phyloP scores from a whole-genome alignment of 2,113 vertebrate genomes.

The Tricholaema leucomelas region DNA sequence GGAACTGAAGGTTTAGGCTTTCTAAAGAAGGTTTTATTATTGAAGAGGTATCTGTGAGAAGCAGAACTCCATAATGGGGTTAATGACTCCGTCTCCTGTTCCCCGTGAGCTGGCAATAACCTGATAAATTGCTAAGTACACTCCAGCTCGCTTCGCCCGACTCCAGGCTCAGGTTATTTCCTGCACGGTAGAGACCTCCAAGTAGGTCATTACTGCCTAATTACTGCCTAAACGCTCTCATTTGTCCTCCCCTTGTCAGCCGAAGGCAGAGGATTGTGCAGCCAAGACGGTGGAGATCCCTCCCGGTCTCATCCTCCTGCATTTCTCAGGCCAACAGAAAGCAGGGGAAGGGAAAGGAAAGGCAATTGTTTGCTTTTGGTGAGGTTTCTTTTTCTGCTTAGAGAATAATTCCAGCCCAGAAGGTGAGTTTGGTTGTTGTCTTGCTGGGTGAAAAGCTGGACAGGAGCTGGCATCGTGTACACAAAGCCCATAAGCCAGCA shows the following conservation, averaged over 20 bases:
- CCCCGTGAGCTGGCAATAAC: not conserved
- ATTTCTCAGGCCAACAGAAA: not conserved
- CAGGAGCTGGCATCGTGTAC: too few relatives aligned
- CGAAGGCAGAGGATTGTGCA: rapidly evolving
- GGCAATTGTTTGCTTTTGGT: too few relatives aligned
- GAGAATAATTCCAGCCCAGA: not conserved
- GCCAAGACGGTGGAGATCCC: not conserved
- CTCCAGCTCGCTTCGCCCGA: not conserved
- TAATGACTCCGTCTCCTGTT: not conserved
- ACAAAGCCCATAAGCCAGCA: too few relatives aligned
- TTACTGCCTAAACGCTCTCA: slow-evolving; percentile 70
- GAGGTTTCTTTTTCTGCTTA: too few relatives aligned
- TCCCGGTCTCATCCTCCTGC: not conserved
- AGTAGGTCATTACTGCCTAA: slow-evolving; percentile 70
- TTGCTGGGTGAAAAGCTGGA: too few relatives aligned
- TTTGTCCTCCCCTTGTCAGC: slow-evolving; percentile 67
- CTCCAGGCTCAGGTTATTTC: slow-evolving; percentile 25
- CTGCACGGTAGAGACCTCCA: slow-evolving; percentile 6
- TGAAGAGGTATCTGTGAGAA: not conserved
- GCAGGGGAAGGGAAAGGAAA: not conserved
- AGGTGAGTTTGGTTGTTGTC: too few relatives aligned
- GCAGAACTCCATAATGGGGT: slow-evolving; percentile 1
- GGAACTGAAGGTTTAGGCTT: not conserved
- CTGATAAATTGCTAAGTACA: slow-evolving; percentile 45
- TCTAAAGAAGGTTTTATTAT: not conserved